Evolutionary conservation across 2,888 invertebrate genomes (phyloP).

Genomic region (Autographa gamma): DNA sequence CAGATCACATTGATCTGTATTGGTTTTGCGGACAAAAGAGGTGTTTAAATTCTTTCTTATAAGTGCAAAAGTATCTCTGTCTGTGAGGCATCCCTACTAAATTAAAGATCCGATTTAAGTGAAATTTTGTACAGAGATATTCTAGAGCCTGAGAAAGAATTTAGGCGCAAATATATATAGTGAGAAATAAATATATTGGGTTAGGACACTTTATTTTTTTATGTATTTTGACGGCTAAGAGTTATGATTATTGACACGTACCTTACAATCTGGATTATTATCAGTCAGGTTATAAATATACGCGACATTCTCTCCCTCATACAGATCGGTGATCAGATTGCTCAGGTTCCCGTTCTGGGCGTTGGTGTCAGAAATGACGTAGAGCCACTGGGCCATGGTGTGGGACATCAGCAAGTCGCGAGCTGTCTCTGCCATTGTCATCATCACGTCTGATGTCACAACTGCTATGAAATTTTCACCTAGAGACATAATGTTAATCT

Average conservation of each 20-base stretch:
- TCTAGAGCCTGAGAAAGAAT: too few relatives aligned
- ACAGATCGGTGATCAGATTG: conserved; percentile 88
- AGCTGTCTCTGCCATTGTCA: conserved; percentile 91
- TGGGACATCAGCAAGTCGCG: conserved; percentile 91
- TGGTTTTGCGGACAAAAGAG: too few relatives aligned
- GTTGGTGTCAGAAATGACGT: conserved; percentile 91
- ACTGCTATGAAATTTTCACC: conserved; percentile 90
- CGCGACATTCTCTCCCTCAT: conserved; percentile 94
- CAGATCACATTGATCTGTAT: too few relatives aligned
- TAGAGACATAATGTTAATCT: conserved; percentile 48
- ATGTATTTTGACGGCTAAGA: too few relatives aligned
- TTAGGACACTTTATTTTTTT: too few relatives aligned
- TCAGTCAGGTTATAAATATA: conserved; percentile 92
- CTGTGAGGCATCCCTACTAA: too few relatives aligned
- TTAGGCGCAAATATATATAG: too few relatives aligned
- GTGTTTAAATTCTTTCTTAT: too few relatives aligned
- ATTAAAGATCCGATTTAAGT: too few relatives aligned
- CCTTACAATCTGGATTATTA: conserved; percentile 86
- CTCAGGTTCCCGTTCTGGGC: conserved; percentile 85
- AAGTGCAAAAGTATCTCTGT: too few relatives aligned
- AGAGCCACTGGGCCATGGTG: conserved; percentile 94
- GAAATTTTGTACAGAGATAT: too few relatives aligned
- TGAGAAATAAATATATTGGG: too few relatives aligned
- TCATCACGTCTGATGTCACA: conserved; percentile 89
- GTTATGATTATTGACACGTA: conserved; percentile 59